Conservation (phyloP, 2,113 vertebrate genomes). For the Trochalopteron elliotii region DNA sequence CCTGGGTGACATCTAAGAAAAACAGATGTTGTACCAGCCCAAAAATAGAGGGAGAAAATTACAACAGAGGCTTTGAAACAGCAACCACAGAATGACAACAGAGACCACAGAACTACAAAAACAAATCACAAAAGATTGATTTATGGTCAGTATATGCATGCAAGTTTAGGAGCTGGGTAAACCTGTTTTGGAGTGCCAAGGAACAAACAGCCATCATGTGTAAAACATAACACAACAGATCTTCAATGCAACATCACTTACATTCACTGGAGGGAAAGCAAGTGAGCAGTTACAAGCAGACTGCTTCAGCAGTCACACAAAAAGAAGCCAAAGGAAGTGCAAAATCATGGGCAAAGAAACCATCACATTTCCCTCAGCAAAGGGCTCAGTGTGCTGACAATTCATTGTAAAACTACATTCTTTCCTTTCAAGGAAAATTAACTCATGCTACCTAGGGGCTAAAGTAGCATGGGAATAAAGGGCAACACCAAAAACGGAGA, state of each 20-base stretch:
- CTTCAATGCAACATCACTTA: neutral
- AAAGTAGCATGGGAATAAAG: neutral
- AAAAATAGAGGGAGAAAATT: neutral
- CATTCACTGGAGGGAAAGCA: neutral
- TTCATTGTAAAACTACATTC: neutral
- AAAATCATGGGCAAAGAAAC: neutral
- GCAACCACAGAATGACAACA: neutral
- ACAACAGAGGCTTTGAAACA: neutral
- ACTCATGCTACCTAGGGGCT: neutral
- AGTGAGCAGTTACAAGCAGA: neutral
- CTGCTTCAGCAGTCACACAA: neutral
- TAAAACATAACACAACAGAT: neutral
- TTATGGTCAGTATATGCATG: neutral
- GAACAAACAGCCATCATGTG: neutral
- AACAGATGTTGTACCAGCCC: neutral
- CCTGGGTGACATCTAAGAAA: neutral
- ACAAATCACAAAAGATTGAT: neutral
- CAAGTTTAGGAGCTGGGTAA: neutral
- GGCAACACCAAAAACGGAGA: fast-evolving
- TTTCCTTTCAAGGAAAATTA: neutral
- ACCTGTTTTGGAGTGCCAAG: neutral
- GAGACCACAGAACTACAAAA: neutral
- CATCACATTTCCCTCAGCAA: neutral
- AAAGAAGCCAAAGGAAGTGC: neutral
- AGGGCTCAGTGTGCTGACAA: neutral